phyloP scores from a whole-genome alignment of 2,797 vertebrate species.

The Eutrigla gurnardus region DNA sequence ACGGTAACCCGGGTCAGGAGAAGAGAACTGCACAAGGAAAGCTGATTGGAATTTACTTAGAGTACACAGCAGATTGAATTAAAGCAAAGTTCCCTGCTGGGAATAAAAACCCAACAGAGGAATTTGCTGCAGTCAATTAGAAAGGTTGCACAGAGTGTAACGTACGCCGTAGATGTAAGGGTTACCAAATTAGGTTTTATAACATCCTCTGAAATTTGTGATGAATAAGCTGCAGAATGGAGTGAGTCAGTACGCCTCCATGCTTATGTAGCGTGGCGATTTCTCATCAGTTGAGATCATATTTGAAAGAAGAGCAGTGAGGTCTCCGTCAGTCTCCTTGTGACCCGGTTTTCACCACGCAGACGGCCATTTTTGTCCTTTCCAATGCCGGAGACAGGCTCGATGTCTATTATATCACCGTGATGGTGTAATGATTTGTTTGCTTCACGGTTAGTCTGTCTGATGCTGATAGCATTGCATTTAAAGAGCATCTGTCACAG shows the following conservation, averaged over 20 bases:
- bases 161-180: slow-evolving; percentile 47
- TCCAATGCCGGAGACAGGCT: slow-evolving; percentile 12
- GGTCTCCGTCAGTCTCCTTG: slow-evolving; percentile 37
- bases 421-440: slow-evolving; percentile 50
- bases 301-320: slow-evolving; percentile 39
- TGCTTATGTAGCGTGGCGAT: slow-evolving; percentile 49
- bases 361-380: slow-evolving; percentile 19
- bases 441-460: slow-evolving; percentile 42
- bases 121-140: slow-evolving; percentile 62
- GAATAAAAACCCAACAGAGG: slow-evolving; percentile 53
- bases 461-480: slow-evolving; percentile 59
- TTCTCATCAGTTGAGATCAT: slow-evolving; percentile 62
- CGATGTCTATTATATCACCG: slow-evolving; percentile 30
- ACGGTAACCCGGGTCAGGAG: slow-evolving; percentile 21
- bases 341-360: slow-evolving; percentile 56
- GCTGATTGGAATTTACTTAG: slow-evolving; percentile 52
- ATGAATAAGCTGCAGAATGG: slow-evolving; percentile 56
- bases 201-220: slow-evolving; percentile 55
- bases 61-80: slow-evolving; percentile 65
- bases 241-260: slow-evolving; percentile 70
- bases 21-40: slow-evolving; percentile 27
- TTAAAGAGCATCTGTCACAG: slow-evolving; percentile 66
- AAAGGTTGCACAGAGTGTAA: slow-evolving; percentile 64
- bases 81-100: slow-evolving; percentile 38
- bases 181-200: slow-evolving; percentile 51